Conservation (phyloP, 2,797 vertebrate genomes). For the Pteronotus mesoamericanus region DNA sequence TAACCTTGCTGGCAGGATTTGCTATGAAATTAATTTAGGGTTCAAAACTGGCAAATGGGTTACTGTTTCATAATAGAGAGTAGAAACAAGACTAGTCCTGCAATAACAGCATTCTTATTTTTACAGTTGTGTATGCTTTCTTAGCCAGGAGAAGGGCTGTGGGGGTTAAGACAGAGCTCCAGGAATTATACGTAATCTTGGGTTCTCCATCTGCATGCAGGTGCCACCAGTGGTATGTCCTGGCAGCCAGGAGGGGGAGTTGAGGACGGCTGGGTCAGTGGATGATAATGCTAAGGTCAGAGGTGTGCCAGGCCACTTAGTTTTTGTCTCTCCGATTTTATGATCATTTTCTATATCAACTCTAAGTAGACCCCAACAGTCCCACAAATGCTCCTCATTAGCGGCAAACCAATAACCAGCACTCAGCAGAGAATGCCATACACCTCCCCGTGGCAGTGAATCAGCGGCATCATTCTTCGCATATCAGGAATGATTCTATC, state of each 20-base stretch:
- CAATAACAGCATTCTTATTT: slow-evolving; percentile 6
- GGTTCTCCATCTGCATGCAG: not conserved
- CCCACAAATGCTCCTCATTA: not conserved
- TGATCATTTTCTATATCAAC: not conserved
- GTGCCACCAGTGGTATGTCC: not conserved
- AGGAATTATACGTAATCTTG: not conserved
- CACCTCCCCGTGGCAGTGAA: not conserved
- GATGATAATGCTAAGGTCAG: not conserved
- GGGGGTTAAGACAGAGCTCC: not conserved
- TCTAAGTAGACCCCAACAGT: not conserved
- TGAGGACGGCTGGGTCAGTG: not conserved
- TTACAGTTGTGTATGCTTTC: not conserved
- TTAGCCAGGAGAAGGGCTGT: not conserved
- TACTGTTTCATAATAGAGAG: slow-evolving; percentile 8
- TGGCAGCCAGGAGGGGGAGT: not conserved
- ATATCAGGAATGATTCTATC: not conserved
- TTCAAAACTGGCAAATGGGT: slow-evolving; percentile 17
- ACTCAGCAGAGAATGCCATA: not conserved
- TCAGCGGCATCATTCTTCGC: not conserved
- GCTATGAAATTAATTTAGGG: not conserved
- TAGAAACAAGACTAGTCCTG: not conserved
- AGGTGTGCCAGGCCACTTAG: not conserved
- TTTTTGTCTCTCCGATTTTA: not conserved
- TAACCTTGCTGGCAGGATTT: not conserved
- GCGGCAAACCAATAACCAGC: not conserved